A percentile compares a stretch with the other conserved stretches of the same genome.
Conservation (phyloP, 2,888 invertebrate species). For the Andrena praecox region DNA sequence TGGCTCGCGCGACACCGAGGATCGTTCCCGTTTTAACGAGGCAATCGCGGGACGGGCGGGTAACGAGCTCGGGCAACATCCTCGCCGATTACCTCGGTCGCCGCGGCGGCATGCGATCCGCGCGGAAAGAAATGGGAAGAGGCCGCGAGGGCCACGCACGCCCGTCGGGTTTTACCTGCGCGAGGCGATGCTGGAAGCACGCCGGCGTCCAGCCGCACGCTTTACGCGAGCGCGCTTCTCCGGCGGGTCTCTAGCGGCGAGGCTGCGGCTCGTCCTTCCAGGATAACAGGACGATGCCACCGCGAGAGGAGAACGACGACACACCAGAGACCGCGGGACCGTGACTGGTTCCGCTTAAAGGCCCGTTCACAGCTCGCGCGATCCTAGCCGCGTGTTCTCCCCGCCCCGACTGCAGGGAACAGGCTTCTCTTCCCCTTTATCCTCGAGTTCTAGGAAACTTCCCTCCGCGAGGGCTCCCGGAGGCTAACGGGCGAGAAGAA, state of each 20-base stretch:
- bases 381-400: not conserved
- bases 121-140: constrained; percentile 37
- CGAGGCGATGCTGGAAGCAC: constrained; percentile 47
- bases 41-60: constrained; percentile 19
- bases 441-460: not conserved
- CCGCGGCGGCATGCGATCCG: constrained; percentile 35
- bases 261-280: constrained; percentile 56
- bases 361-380: constrained; percentile 51
- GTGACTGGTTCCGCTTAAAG: constrained; percentile 65
- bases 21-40: constrained; percentile 23
- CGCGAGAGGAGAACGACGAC: constrained; percentile 33
- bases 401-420: not conserved
- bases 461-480: not conserved
- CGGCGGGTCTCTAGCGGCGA: constrained; percentile 19
- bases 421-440: not conserved
- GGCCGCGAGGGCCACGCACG: constrained; percentile 36
- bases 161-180: constrained; percentile 60
- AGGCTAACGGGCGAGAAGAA: not conserved
- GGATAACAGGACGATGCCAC: constrained; percentile 61
- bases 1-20: constrained; percentile 1
- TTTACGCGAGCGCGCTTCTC: constrained; percentile 25
- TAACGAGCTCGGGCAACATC: constrained; percentile 56
- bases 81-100: constrained; percentile 49
- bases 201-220: constrained; percentile 45
- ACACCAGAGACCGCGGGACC: constrained; percentile 50